Base-by-base conservation (phyloP, 2,797 vertebrate species). In the Tamandua tetradactyla region DNA sequence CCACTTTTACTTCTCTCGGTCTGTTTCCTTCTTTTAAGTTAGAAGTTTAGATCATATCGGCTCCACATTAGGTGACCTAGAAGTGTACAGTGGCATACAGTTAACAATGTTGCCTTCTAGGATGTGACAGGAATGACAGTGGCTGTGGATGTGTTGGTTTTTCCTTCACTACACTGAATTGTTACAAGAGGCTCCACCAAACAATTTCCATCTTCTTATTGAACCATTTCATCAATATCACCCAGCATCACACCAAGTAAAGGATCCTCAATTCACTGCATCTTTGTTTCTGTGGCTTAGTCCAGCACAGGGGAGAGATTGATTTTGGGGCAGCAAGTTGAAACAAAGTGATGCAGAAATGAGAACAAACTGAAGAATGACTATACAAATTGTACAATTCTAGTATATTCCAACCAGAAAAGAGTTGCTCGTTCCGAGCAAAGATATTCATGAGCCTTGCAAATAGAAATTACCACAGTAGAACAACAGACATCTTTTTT, bases 401-500 rank as follows among this genome's bases (percentile, higher is more conserved):
- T 30, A 68, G 44, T 7, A 11, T 12, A 9, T 30, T n/a, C 30
- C 47, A 75, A 82, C 7, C 81, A 78, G 44, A 35, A 89, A 71
- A 57, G 47, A 25, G 49, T 49, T 17, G 57, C 25, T 55, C 47
- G 6, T 47, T 87, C 66, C 64, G 32, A 93, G 47, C 61, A 37
- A 71, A 69, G 79, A 90, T 13, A 14, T 18, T 83, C 89, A 92
- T 35, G 89, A 88, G 72, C 40, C 57, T 78, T 91, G 44, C 76
- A 87, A 69, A 82, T 2, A 74, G 91, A 91, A 87, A 93, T 62
- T 25, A 78, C 44, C 25, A 15, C 91, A 69, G 13, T 0, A 79
- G 42, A 80, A 89, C 12, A 27, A 89, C 0, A 83, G 62, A 59
- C 68, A n/a, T 37, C 64, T 87, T 69, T 15, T 93, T 90, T 59